Percentiles rank a stretch among this genome's conserved stretches.
Evolutionary conservation across 53 echinoderm and acorn worm species (phyloP).

Genomic region (Crossaster papposus): DNA sequence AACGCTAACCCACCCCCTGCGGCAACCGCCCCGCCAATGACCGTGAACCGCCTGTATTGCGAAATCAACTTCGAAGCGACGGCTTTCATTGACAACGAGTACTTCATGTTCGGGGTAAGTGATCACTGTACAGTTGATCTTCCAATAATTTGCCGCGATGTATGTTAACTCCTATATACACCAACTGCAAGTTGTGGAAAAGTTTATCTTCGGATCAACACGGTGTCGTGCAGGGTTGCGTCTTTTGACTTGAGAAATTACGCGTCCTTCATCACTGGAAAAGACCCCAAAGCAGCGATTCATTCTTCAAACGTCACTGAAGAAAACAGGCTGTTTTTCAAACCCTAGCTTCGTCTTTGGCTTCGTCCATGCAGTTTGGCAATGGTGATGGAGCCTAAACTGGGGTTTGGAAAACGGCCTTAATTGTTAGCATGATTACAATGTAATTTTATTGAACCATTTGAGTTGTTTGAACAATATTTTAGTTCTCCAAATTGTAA

Average conservation of each 20-base stretch:
- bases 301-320: no score
- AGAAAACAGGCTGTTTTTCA: no score
- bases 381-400: no score
- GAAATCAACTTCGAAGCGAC: conserved; percentile 68
- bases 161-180: no score
- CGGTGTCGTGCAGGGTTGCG: background rate
- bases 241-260: background rate
- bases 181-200: background rate
- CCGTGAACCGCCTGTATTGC: conserved; percentile 64
- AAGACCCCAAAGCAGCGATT: background rate
- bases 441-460: no score
- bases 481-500: no score
- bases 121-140: background rate
- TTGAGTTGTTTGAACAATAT: no score
- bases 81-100: conserved; percentile 69
- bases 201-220: background rate
- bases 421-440: no score
- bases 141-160: background rate
- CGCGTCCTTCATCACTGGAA: background rate
- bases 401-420: no score
- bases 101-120: conserved; percentile 80
- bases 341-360: no score
- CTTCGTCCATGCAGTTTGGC: no score
- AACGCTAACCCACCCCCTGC: conserved; percentile 14
- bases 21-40: conserved; percentile 49